Base-by-base conservation (phyloP, 1,140 invertebrate species). In the Phymorhynchus buccinoides region DNA sequence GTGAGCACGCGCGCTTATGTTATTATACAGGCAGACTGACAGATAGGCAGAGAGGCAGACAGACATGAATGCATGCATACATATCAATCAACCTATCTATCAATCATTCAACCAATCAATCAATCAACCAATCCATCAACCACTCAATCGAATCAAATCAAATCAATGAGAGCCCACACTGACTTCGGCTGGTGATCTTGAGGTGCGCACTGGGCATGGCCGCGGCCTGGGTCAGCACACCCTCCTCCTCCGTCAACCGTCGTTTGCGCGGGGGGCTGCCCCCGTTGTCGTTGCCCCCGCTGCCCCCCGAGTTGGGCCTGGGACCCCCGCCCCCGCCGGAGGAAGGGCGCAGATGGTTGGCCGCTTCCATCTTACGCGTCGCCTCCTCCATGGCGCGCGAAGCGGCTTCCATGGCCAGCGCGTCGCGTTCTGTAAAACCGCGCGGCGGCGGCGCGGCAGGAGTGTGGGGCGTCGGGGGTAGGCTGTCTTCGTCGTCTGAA, bases 171-270 rank as follows among this genome's bases (percentile, higher is more conserved):
- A 48, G 3, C 18, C 18, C 18, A 3, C 39, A 93, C 95, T 94
- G 93, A 97, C 97, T 97, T 96, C 96, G 95, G 87, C 96, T 97
- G 86, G 96, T 96, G 88, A 98, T 97, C 94, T 97, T 98, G 88
- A 98, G 96, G 93, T 97, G 96, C 84, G 97, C 96, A 80, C 96
- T 96, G 77, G 94, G 94, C 48, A 95, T 93, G 0, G 87, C 88
- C 0, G 91, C 88, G 0, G 91, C 88, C 92, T 95, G 91, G 90
- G 91, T 89, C 82, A 91, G 86, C 12, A 93, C 78, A 68, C 92
- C 85, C 68, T 94, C 93, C 22, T 95, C 94, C 18, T 94, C 94
- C 9, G 91, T 84, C 35, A 90, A 89, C 18, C 92, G 89, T 32
- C 94, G 88, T 89, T 94, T 94, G 91, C 39, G 89, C 68, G 91